Evolutionary conservation across 2,888 invertebrate genomes (phyloP).

Genomic region (Cataglyphis cursor): DNA sequence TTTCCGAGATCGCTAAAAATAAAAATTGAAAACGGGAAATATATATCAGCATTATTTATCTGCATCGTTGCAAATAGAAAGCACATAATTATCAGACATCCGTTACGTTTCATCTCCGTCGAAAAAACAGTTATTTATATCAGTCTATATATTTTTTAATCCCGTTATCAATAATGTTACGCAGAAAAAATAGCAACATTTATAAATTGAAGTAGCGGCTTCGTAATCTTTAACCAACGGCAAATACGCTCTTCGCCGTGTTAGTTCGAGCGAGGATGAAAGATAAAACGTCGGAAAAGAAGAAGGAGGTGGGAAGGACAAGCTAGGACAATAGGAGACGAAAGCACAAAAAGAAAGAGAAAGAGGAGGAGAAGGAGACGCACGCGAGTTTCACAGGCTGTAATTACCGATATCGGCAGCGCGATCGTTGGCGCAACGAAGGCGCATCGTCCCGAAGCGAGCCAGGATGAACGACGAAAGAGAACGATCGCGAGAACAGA

Average conservation of each 20-base stretch:
- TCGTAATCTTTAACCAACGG: background rate
- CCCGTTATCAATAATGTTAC: background rate
- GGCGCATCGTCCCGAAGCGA: slow-evolving; percentile 56
- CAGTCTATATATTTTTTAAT: background rate
- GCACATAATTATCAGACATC: background rate
- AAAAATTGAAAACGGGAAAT: background rate
- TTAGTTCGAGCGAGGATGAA: slow-evolving; percentile 5
- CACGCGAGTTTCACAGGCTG: slow-evolving; percentile 67
- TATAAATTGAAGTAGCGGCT: background rate
- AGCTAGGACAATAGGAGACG: slow-evolving; percentile 45
- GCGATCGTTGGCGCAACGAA: slow-evolving; percentile 68
- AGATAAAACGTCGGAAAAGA: slow-evolving; percentile 17
- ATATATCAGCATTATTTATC: background rate
- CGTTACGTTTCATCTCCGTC: background rate
- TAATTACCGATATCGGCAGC: slow-evolving; percentile 77
- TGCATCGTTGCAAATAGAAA: no score
- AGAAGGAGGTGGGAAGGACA: slow-evolving; percentile 25
- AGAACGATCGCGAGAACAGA: slow-evolving; percentile 46
- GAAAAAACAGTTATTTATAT: background rate
- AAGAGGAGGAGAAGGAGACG: slow-evolving; percentile 54
- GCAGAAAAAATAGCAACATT: background rate
- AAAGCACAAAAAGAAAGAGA: slow-evolving; percentile 38
- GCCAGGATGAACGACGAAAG: slow-evolving; percentile 51
- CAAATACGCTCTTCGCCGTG: background rate
- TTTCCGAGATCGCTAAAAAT: background rate